Evolutionary conservation across 2,797 vertebrate species (phyloP).

Genomic region (Lutjanus argentimaculatus): DNA sequence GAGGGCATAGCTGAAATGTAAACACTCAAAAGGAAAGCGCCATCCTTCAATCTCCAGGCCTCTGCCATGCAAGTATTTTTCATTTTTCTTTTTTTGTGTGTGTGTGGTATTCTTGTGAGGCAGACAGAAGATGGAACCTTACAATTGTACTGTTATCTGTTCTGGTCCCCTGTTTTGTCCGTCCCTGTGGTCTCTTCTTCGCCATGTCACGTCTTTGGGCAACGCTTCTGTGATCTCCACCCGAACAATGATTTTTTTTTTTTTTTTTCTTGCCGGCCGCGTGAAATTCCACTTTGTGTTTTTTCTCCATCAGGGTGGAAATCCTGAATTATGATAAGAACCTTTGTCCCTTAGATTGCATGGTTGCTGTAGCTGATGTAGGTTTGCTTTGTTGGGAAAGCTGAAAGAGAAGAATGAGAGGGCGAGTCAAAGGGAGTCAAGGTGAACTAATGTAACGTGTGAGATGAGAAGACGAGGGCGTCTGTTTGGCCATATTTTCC

Average conservation of each 20-base stretch:
- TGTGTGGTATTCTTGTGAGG: constrained; percentile 58
- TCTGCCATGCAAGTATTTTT: constrained; percentile 76
- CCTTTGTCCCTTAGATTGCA: constrained; percentile 90
- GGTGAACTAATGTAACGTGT: not conserved
- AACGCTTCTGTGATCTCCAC: constrained; percentile 59
- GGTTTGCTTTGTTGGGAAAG: constrained; percentile 96
- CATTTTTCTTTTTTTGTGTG: constrained; percentile 33
- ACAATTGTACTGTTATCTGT: constrained; percentile 60
- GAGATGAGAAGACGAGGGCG: constrained; percentile 4
- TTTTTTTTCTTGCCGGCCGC: constrained; percentile 24
- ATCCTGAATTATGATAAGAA: constrained; percentile 67
- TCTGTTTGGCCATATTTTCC: constrained; percentile 8
- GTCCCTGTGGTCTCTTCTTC: constrained; percentile 46
- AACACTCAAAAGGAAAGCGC: constrained; percentile 71
- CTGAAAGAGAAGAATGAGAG: constrained; percentile 84
- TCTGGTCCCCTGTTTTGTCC: constrained; percentile 57
- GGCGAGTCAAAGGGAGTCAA: constrained; percentile 26
- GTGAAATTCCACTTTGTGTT: constrained; percentile 60
- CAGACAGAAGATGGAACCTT: constrained; percentile 72
- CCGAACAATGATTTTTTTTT: constrained; percentile 38
- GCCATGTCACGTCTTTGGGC: constrained; percentile 53
- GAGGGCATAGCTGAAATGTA: constrained; percentile 72
- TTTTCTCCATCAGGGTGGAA: constrained; percentile 66
- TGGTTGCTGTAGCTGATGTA: constrained; percentile 99
- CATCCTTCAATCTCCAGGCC: constrained; percentile 59